These are phyloP conservation scores for Crotalus helleri DNA, from an alignment of 2,113 vertebrate species.

Conservation along the genomic window DNA sequence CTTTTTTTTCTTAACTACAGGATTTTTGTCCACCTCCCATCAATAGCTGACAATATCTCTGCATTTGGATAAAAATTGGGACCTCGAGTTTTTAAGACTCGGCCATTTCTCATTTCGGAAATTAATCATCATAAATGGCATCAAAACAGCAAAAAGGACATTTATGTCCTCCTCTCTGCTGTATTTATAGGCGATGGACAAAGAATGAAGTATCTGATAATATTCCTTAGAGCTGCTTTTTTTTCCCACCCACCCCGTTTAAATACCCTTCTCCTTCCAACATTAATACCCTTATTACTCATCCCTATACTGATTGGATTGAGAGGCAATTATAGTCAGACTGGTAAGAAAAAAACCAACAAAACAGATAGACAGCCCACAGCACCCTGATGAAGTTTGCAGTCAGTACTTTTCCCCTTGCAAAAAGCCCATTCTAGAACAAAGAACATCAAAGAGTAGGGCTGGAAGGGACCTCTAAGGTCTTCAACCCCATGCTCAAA, in stretches of 20 bases:
- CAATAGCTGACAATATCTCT: background rate
- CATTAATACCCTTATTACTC: conserved; percentile 1
- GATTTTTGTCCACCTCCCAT: background rate
- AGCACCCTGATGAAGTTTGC: background rate
- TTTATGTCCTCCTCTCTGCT: background rate
- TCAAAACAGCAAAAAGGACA: background rate
- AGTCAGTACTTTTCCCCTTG: background rate
- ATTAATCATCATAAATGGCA: background rate
- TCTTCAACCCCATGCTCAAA: background rate
- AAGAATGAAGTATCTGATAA: background rate
- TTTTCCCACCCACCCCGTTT: background rate
- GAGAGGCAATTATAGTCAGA: background rate
- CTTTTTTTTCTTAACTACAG: background rate
- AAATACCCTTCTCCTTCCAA: background rate
- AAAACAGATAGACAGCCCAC: background rate
- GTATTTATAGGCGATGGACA: background rate
- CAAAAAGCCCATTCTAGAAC: background rate
- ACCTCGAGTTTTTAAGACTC: background rate
- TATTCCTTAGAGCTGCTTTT: background rate
- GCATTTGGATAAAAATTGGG: background rate
- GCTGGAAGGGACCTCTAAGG: background rate
- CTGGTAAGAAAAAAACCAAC: no score
- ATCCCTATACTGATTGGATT: conserved; percentile 8
- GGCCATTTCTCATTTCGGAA: background rate
- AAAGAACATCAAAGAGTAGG: background rate